Evolutionary conservation across 2,797 vertebrate species (phyloP), one percentile per base, ranked within the genome.

Genomic region (Fistularia commersonii): DNA sequence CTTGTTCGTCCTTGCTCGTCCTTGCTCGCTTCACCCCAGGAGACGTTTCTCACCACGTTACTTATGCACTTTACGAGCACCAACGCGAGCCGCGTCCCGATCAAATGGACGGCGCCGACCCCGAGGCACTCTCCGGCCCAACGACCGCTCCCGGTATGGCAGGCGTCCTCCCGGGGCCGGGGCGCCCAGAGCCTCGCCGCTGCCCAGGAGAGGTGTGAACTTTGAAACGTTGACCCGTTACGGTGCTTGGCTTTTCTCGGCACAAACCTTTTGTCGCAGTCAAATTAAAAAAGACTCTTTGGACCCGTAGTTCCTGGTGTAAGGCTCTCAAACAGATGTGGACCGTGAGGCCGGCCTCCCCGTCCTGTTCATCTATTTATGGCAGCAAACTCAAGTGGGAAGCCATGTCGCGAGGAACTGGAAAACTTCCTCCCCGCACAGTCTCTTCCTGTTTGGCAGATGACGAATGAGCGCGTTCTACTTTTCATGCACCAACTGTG

Each of bases 1-100:
- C 74, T 82, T 78, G 73, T 60, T 45, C 56, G 32, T n/a, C n/a
- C n/a, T n/a, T 39, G 54, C 35, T 53, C 53, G 75, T 61, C 85
- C 74, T 82, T 78, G 73, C 61, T 45, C 56, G 32, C 31, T 59
- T 66, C 80, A 74, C 66, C 69, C 76, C 77, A 80, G 76, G 77
- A 69, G 67, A 79, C 59, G 23, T n/a, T 71, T 82, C 84, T 79
- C 82, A 82, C 74, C 66, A 62, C 15, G 6, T 49, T 51, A 54
- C 45, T 80, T 64, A 56, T 66, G 59, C 31, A 10, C 70, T 80
- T 81, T 70, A 86, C n/a, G n/a, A n/a, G n/a, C n/a, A n/a, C n/a
- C n/a, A n/a, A n/a, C n/a, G n/a, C n/a, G n/a, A n/a, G n/a, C n/a
- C n/a, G n/a, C n/a, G n/a, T n/a, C n/a, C n/a, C 65, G 61, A 80